Evolutionary conservation across 2,888 invertebrate species (phyloP).

Genomic region (Tetragnatha montana): DNA sequence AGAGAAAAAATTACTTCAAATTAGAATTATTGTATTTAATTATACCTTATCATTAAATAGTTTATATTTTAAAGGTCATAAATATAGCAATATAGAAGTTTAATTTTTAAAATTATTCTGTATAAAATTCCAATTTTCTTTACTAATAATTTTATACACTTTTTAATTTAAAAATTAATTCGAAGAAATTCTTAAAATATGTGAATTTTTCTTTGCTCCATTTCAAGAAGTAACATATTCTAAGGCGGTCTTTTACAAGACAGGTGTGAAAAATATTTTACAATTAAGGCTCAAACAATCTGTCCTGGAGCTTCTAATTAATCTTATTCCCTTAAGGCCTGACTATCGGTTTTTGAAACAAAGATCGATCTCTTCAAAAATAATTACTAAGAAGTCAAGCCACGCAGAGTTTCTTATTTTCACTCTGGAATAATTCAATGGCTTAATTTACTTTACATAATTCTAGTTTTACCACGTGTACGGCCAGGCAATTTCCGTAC

Average conservation of each 20-base stretch:
- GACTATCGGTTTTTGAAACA: conserved; percentile 23
- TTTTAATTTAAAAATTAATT: too few species aligned
- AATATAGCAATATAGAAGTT: too few species aligned
- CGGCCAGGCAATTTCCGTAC: conserved; percentile 34
- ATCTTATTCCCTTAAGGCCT: not conserved
- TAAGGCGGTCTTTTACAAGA: too few species aligned
- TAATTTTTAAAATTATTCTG: too few species aligned
- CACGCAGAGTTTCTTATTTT: not conserved
- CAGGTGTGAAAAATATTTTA: conserved; percentile 3
- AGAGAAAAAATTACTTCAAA: too few species aligned
- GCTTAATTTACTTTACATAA: conserved; percentile 44
- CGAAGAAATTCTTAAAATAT: too few species aligned
- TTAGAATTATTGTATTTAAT: too few species aligned
- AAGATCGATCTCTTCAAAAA: not conserved
- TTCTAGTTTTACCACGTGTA: conserved; percentile 20
- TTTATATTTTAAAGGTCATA: not conserved
- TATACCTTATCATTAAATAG: too few species aligned
- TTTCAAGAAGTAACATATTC: too few species aligned
- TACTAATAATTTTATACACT: too few species aligned
- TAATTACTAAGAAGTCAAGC: conserved; percentile 39
- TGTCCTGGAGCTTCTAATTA: not conserved
- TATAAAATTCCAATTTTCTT: too few species aligned
- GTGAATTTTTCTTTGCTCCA: too few species aligned
- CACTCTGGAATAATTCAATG: conserved; percentile 22
- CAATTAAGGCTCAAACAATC: not conserved